Base-by-base conservation (phyloP, 2,888 invertebrate genomes). In the Nomada lathburiana region DNA sequence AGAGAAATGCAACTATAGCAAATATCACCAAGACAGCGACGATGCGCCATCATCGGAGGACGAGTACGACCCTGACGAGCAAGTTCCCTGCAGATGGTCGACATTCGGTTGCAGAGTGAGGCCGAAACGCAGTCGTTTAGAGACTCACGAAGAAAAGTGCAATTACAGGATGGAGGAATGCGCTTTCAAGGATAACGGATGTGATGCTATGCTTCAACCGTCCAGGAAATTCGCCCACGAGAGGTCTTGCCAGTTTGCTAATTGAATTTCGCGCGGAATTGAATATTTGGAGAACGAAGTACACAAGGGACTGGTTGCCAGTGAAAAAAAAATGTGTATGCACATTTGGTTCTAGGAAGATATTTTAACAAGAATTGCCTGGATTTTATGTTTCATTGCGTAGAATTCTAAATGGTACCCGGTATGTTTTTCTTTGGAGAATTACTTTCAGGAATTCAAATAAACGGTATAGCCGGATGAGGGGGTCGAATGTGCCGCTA, bases 131-230 rank as follows among this genome's bases (percentile, higher is more conserved):
- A 77, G 62, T 42, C 86, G 87, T 2, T 86, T 84, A 47, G 73
- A 87, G 9, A 75, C 18, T 4, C 93, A 93, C 76, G 92, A 91
- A 50, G 87, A 86, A 60, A 92, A 91, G 55, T 93, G 93, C 75
- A 91, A 91, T 84, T 92, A 92, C 84, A 88, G 83, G n/a, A 88
- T 86, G 88, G 88, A 90, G 60, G 82, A 88, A 26, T 92, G 92
- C 68, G 16, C 55, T n/a, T 91, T 84, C 76, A 84, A 80, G 44
- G 10, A 86, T 18, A 59, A 87, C 36, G 91, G 91, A 20, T 93
- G 92, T 73, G 57, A 63, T 5, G 89, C 77, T 0, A 47, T 76
- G 20, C 64, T 92, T 5, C 82, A 86, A 0, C 87, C 84, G 10
- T 11, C 85, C 0, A 83, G 76, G 26, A 90, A 74, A 86, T 87